Base-by-base conservation (phyloP, 2,888 invertebrate genomes). In the Gastracanthus pulcherrimus region DNA sequence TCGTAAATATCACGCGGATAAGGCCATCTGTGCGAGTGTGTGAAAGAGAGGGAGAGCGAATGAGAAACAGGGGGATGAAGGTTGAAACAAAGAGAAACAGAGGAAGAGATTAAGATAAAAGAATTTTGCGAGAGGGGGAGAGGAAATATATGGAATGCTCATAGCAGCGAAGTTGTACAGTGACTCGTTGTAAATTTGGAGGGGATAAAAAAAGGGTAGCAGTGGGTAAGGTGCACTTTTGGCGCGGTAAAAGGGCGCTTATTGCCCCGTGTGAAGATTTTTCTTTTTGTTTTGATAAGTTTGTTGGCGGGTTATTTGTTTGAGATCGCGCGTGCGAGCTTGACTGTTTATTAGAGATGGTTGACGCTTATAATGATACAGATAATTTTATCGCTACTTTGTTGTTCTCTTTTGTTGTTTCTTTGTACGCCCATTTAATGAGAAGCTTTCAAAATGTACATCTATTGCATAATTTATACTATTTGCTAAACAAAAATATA, bases 1-100 rank as follows among this genome's bases (percentile, higher is more conserved):
- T 74, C 79, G 72, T 79, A 79, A 79, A 79, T 79, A 79, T 79
- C 66, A 36, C 66, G 29, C 55, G 66, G 79, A 79, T 79, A 79
- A 79, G 72, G 23, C 36, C 36, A 11, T 23, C 45, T 16, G 60
- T 23, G 7, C 36, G 26, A 3, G 5, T 7, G 34, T 16, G 45
- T 4, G 60, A 11, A 11, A 66, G 67, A 48, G 60, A 19, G 70
- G 72, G 64, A 85, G 80, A 64, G 19, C 16, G n/a, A 31, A 62
- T 38, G 76, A 66, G 66, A 66, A 76, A 76, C 55, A 66, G 66
- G 26, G 19, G 29, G 41, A 76, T 29, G 58, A 75, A 23, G 67
- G 41, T 51, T 9, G 62, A 74, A 67, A 58, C 62, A 67, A 58
- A 67, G 66, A 34, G 58, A 58, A 58, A 41, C 31, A 41, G 58